Evolutionary conservation across 2,888 invertebrate genomes (phyloP).

Genomic region (Neoaliturus tenellus): DNA sequence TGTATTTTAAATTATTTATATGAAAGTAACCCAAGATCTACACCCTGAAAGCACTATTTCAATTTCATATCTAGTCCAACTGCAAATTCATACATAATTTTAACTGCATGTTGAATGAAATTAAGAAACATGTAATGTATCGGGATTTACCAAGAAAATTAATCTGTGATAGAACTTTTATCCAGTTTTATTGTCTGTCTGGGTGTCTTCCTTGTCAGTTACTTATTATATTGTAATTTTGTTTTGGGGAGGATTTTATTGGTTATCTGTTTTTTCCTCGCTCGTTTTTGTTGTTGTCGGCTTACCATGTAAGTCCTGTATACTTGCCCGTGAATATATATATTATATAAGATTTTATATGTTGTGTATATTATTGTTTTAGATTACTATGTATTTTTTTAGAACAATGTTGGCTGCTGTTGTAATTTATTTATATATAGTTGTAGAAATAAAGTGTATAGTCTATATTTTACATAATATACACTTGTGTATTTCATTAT

Average conservation of each 20-base stretch:
- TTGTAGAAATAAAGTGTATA: slow-evolving; percentile 6
- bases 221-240: neutral
- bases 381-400: slow-evolving; percentile 25
- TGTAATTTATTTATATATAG: slow-evolving; percentile 43
- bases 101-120: neutral
- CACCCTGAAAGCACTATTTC: neutral
- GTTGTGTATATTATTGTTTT: slow-evolving; percentile 33
- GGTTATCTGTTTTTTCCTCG: slow-evolving; percentile 18
- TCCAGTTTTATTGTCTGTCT: neutral
- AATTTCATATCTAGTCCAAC: neutral
- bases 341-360: slow-evolving; percentile 17
- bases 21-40: neutral
- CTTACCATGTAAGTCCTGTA: slow-evolving; percentile 52
- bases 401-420: slow-evolving; percentile 29
- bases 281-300: neutral
- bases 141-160: neutral
- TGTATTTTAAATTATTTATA: neutral
- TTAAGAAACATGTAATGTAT: neutral
- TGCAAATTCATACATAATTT: neutral
- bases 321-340: slow-evolving; percentile 18
- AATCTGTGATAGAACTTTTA: neutral
- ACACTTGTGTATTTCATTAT: neutral
- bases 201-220: neutral
- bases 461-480: slow-evolving; percentile 24
- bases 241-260: slow-evolving; percentile 29